Conservation (phyloP, 2,113 vertebrate species). For the Pheucticus melanocephalus region DNA sequence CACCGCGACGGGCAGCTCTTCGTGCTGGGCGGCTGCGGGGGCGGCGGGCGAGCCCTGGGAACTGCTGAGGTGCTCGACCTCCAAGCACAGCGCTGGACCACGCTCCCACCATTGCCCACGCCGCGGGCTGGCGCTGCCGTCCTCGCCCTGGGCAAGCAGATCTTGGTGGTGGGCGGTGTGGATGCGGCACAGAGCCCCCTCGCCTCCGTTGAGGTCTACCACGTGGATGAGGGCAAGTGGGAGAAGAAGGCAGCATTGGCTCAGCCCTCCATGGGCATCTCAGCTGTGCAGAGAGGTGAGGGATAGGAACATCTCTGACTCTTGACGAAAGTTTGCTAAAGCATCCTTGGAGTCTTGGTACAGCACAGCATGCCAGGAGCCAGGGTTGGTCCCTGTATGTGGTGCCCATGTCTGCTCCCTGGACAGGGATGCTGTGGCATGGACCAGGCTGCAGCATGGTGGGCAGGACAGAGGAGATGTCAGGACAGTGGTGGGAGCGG, state of each 20-base stretch:
- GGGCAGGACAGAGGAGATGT: background rate
- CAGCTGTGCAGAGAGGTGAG: conserved; percentile 91
- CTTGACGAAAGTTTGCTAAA: conserved; percentile 18
- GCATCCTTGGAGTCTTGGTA: background rate
- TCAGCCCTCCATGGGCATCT: conserved; percentile 94
- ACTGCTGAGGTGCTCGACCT: conserved; percentile 85
- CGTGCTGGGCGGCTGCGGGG: conserved; percentile 91
- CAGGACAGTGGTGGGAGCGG: background rate
- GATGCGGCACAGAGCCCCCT: conserved; percentile 89
- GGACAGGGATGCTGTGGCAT: background rate
- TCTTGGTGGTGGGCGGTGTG: conserved; percentile 93
- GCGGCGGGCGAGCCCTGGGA: conserved; percentile 84
- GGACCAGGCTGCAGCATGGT: background rate
- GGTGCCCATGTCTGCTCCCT: background rate
- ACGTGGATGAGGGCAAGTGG: conserved; percentile 93
- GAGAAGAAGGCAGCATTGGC: conserved; percentile 85
- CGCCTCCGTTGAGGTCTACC: conserved; percentile 89
- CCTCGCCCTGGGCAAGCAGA: conserved; percentile 81
- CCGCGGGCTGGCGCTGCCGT: conserved; percentile 87
- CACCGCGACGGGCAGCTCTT: conserved; percentile 86
- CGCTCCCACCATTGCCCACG: conserved; percentile 83
- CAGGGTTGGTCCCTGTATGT: background rate
- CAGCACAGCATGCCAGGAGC: fast-evolving
- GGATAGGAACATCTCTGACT: background rate
- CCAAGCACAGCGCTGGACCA: conserved; percentile 84